A percentile compares a stretch with the other conserved stretches of the same genome.
Evolutionary conservation across 2,797 vertebrate species (phyloP).

Genomic region (Thamnophis elegans): DNA sequence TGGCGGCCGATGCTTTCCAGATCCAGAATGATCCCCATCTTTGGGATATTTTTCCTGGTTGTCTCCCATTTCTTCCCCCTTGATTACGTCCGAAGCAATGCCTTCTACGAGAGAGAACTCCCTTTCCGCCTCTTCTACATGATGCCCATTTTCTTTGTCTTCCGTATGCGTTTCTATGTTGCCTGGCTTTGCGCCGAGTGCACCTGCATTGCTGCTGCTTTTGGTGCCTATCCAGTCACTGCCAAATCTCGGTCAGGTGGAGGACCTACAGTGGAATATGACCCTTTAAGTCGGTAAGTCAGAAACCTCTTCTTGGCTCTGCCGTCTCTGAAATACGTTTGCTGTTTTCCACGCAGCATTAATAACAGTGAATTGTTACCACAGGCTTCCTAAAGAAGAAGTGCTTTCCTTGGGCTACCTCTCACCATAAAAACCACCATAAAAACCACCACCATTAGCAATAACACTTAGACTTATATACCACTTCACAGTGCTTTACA

Average conservation of each 20-base stretch:
- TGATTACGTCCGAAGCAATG: slow-evolving; percentile 78
- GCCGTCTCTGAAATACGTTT: neutral
- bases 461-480: too few species aligned
- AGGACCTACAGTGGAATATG: slow-evolving; percentile 79
- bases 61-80: slow-evolving; percentile 83
- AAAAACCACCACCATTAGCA: too few species aligned
- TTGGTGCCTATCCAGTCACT: slow-evolving; percentile 86
- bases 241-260: slow-evolving; percentile 83
- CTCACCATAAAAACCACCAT: neutral
- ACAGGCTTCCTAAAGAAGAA: neutral
- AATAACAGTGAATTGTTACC: neutral
- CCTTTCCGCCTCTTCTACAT: slow-evolving; percentile 88
- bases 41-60: slow-evolving; percentile 78
- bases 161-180: slow-evolving; percentile 91
- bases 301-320: neutral
- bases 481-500: too few species aligned
- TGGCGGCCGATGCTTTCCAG: slow-evolving; percentile 79
- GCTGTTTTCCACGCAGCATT: neutral
- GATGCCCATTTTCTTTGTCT: slow-evolving; percentile 86
- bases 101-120: slow-evolving; percentile 79
- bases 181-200: slow-evolving; percentile 89
- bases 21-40: slow-evolving; percentile 80
- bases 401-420: neutral
- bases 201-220: slow-evolving; percentile 84
- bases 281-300: slow-evolving; percentile 41